A percentile compares a stretch with the other conserved stretches of the same genome.
Evolutionary conservation across 2,113 vertebrate genomes (phyloP).

Genomic region (Ammodramus savannarum): DNA sequence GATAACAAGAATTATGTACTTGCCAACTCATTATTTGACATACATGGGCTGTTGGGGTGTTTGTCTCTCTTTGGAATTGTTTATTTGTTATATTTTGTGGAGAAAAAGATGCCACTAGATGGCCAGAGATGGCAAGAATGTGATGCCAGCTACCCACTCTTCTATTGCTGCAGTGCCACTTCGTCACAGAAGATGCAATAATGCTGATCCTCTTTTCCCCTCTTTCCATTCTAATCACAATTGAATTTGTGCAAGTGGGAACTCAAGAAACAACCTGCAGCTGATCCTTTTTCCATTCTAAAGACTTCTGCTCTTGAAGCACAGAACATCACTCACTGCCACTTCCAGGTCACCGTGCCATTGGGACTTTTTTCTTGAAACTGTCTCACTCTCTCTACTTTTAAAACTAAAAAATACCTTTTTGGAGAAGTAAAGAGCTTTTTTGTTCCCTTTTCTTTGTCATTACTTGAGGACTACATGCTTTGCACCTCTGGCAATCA

Average conservation of each 20-base stretch:
- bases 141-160: neutral
- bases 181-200: neutral
- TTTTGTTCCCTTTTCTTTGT: neutral
- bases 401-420: neutral
- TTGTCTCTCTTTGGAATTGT: neutral
- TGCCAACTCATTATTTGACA: accelerated
- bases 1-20: accelerated
- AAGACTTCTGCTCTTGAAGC: neutral
- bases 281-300: neutral
- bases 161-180: neutral
- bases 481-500: neutral
- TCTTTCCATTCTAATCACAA: neutral
- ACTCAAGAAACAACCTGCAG: neutral
- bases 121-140: neutral
- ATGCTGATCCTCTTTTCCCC: neutral
- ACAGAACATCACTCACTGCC: neutral
- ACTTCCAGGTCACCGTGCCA: neutral
- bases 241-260: neutral
- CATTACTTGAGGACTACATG: neutral
- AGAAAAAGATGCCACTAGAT: slow-evolving; percentile 5
- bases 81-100: neutral
- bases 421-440: neutral
- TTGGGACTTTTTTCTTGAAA: neutral
- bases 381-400: neutral
- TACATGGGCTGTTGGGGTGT: accelerated